Base-by-base conservation (phyloP, 2,888 invertebrate genomes). In the Lasioglossum morio region DNA sequence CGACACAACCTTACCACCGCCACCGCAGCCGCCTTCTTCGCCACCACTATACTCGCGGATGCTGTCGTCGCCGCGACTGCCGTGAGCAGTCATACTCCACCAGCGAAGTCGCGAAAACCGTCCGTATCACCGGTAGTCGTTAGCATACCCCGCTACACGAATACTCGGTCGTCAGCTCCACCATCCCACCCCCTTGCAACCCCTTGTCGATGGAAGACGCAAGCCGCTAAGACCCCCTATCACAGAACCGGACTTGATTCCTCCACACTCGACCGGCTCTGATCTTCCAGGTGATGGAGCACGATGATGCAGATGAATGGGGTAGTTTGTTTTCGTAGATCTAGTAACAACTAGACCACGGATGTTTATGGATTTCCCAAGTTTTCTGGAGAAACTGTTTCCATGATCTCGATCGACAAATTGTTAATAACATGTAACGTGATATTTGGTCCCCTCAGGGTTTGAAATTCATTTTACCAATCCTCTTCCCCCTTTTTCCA, bases 51-150 rank as follows among this genome's bases (percentile, higher is more conserved):
- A 66, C 72, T 79, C 82, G 70, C 87, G 34, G 75, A 72, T 72
- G 83, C 83, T 80, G 83, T 81, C 86, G 84, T 79, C 83, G 86
- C 69, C 79, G 82, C 78, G 66, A 69, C 73, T 80, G 69, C 63
- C 82, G 77, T 63, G 16, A 72, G 57, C 80, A 80, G 79, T 82
- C 82, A 76, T 74, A 72, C 82, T 57, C 70, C 74, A 78, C 82
- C 82, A 84, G 76, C 63, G 81, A 77, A 40, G 77, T 79, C 86
- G 87, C 80, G 85, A 87, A 86, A 91, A 82, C 88, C 85, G 85
- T 82, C 84, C 81, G 80, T 73, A 77, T 89, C 87, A 87, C 86
- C 89, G 86, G 30, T 27, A 63, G 27, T 63, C 60, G 60, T 63
- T 63, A 30, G 10, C 60, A 30, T 63, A 27, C 60, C 14, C 53